Evolutionary conservation across 2,113 vertebrate species (phyloP).

Genomic region (Atractosteus spatula): DNA sequence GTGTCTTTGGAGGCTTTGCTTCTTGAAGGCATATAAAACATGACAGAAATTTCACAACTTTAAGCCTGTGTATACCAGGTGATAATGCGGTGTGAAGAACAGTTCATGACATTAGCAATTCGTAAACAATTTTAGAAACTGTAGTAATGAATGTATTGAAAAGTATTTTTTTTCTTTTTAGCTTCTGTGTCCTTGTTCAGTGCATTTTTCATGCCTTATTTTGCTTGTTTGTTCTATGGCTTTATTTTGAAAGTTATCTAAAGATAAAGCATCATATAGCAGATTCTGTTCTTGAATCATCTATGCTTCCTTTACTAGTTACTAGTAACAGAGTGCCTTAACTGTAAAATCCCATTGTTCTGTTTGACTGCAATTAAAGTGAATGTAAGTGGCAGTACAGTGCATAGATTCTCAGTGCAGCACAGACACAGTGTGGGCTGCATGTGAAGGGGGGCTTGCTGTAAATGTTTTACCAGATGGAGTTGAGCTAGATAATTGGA

Average conservation of each 20-base stretch:
- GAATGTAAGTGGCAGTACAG: constrained; percentile 54
- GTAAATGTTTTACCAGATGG: constrained; percentile 22
- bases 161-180: no score
- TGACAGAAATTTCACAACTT: no score
- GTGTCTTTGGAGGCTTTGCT: no score
- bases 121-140: no score
- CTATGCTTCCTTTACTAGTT: no score
- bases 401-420: constrained; percentile 39
- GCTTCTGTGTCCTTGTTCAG: not conserved
- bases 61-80: no score
- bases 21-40: no score
- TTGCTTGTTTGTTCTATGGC: constrained; percentile 12
- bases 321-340: constrained; percentile 27
- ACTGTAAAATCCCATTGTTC: constrained; percentile 52
- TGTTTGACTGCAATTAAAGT: constrained; percentile 42
- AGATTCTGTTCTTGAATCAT: constrained; percentile 38
- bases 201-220: constrained; percentile 9
- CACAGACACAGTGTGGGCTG: constrained; percentile 47
- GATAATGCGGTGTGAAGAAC: no score
- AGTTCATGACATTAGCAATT: no score
- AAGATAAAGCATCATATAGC: constrained; percentile 45
- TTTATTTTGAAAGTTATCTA: constrained; percentile 43
- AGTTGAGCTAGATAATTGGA: no score
- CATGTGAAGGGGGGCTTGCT: constrained; percentile 39
- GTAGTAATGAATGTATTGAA: no score